A percentile compares a stretch with the other conserved stretches of the same genome.
These are phyloP conservation scores for Tridacna crocea DNA, from an alignment of 2,888 invertebrate genomes.

Conservation along the genomic window DNA sequence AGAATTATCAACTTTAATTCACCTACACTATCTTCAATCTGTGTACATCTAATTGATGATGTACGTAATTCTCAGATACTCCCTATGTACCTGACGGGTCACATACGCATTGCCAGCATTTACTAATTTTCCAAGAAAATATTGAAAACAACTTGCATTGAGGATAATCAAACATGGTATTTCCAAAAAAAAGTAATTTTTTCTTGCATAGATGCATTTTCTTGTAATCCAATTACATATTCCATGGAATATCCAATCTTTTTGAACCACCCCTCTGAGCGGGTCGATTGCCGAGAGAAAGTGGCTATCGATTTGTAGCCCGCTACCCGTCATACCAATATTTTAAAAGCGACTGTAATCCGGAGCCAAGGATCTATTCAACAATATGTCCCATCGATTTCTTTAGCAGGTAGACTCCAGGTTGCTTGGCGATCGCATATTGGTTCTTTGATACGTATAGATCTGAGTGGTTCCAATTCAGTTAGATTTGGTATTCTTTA, in stretches of 20 bases:
- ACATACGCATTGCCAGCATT: too few species aligned
- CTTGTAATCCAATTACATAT: too few species aligned
- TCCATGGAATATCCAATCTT: not conserved
- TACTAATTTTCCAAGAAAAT: too few species aligned
- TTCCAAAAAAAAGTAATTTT: too few species aligned
- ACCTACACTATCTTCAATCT: too few species aligned
- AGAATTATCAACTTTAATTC: too few species aligned
- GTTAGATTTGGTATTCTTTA: slow-evolving; percentile 8
- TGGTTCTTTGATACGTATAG: slow-evolving; percentile 15
- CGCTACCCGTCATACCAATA: not conserved
- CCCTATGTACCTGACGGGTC: too few species aligned
- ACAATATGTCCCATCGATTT: slow-evolving; percentile 5
- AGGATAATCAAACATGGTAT: too few species aligned
- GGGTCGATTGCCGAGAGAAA: slow-evolving; percentile 2
- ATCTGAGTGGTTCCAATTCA: not conserved
- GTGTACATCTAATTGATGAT: too few species aligned
- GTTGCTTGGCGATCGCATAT: slow-evolving; percentile 19
- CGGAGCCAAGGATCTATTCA: not conserved
- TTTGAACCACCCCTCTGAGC: not conserved
- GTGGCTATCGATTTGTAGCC: not conserved
- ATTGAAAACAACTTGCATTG: too few species aligned
- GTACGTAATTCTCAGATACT: too few species aligned
- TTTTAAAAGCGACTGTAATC: slow-evolving; percentile 11
- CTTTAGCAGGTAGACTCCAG: slow-evolving; percentile 15
- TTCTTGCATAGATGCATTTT: too few species aligned